A percentile compares a stretch with the other conserved stretches of the same genome.
Evolutionary conservation across 2,113 vertebrate species (phyloP).

Genomic region (Rynchops niger): DNA sequence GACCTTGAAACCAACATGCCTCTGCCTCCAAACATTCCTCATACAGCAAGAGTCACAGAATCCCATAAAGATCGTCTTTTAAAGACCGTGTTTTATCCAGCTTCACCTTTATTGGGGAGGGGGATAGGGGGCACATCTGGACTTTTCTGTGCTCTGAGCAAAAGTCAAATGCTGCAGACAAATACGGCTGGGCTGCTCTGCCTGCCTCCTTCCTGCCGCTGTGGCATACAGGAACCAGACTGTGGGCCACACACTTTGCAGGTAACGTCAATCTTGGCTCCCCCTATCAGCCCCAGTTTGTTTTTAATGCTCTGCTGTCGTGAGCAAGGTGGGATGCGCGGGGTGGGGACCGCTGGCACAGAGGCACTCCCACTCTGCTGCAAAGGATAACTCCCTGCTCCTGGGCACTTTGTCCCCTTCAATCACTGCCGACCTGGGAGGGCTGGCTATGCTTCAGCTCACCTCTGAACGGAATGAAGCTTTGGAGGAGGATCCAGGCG

Average conservation of each 20-base stretch:
- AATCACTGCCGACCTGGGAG: not conserved
- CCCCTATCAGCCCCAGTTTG: not conserved
- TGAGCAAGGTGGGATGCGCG: not conserved
- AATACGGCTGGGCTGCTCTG: not conserved
- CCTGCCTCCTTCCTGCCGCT: not conserved
- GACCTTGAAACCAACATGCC: not conserved
- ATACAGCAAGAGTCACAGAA: not conserved
- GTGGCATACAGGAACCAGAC: not conserved
- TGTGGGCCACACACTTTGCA: not conserved
- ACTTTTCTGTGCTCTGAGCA: not conserved
- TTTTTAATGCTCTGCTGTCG: not conserved
- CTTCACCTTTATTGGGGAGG: not conserved
- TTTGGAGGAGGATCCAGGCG: not conserved
- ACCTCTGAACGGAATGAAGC: not conserved
- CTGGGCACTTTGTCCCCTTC: not conserved
- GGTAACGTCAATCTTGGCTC: not conserved
- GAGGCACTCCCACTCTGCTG: not conserved
- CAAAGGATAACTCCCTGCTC: not conserved
- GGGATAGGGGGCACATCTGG: accelerated
- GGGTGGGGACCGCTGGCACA: not conserved
- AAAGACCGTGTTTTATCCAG: not conserved
- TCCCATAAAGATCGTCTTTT: not conserved
- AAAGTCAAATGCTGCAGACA: not conserved
- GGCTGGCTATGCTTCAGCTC: not conserved
- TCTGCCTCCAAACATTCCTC: not conserved